Conservation (phyloP, 2,797 vertebrate genomes). For the Heterohyrax brucei region DNA sequence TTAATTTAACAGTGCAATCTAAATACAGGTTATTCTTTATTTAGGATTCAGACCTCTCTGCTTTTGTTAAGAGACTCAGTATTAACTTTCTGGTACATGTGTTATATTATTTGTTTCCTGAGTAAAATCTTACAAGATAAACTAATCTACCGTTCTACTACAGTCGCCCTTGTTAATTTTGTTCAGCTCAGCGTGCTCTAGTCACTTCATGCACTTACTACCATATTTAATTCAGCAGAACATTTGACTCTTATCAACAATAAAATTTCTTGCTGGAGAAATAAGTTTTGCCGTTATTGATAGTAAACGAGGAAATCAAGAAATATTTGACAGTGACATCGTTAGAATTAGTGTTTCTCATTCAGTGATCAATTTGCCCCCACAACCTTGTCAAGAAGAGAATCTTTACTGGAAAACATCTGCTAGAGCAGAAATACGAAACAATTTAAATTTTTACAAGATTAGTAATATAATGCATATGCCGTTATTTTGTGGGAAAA, state of each 20-base stretch:
- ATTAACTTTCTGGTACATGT: not conserved
- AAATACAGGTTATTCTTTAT: not conserved
- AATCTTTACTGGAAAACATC: not conserved
- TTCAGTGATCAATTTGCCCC: not conserved
- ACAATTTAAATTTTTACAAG: not conserved
- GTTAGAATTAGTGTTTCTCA: not conserved
- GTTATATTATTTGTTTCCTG: not conserved
- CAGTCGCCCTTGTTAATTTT: not conserved
- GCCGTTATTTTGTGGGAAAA: not conserved
- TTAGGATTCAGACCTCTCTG: not conserved
- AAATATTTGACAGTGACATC: not conserved
- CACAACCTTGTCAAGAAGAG: not conserved
- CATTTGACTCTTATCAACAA: not conserved
- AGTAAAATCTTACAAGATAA: conserved; percentile 22
- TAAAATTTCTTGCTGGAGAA: conserved; percentile 10
- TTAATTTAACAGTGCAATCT: not conserved
- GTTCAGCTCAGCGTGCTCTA: not conserved
- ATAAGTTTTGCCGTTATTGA: not conserved
- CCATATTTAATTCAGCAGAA: not conserved
- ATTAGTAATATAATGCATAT: not conserved
- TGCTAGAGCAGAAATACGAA: not conserved
- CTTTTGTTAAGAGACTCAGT: not conserved
- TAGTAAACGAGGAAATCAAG: not conserved
- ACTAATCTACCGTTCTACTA: not conserved
- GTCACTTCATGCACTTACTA: not conserved